Conservation (phyloP, 2,888 invertebrate species). For the Venusia cambrica region DNA sequence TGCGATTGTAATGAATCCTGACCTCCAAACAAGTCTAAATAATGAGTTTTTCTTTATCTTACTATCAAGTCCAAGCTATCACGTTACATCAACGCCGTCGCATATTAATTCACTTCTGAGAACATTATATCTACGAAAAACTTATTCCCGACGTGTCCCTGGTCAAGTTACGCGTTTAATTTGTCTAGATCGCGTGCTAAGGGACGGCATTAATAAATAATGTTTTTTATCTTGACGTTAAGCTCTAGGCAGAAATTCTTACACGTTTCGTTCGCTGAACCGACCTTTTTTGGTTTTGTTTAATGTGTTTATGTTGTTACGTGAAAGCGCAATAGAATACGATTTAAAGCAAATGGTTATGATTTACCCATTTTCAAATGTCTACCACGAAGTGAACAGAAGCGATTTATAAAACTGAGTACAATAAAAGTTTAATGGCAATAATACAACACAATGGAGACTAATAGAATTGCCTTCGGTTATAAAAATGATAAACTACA, state of each 20-base stretch:
- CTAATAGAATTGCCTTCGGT: constrained; percentile 34
- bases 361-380: constrained; percentile 6
- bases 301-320: constrained; percentile 36
- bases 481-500: constrained; percentile 50
- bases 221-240: constrained; percentile 67
- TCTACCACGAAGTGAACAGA: constrained; percentile 7
- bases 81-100: constrained; percentile 37
- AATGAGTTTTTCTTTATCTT: constrained; percentile 37
- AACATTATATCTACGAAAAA: constrained; percentile 53
- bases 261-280: constrained; percentile 68
- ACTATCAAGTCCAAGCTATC: constrained; percentile 30
- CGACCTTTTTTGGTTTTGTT: constrained; percentile 54
- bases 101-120: constrained; percentile 44
- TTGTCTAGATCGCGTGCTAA: constrained; percentile 75
- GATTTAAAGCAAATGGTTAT: constrained; percentile 30
- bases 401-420: constrained; percentile 12
- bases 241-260: constrained; percentile 72
- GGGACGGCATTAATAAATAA: constrained; percentile 70
- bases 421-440: constrained; percentile 36
- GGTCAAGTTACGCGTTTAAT: constrained; percentile 76
- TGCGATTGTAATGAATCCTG: no score
- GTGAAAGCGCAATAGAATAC: constrained; percentile 35
- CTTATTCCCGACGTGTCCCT: constrained; percentile 45
- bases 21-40: constrained; percentile 21
- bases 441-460: constrained; percentile 35